Evolutionary conservation across 2,888 invertebrate genomes (phyloP), one percentile per base, ranked within the genome.

Genomic region (Luperina nickerlii): DNA sequence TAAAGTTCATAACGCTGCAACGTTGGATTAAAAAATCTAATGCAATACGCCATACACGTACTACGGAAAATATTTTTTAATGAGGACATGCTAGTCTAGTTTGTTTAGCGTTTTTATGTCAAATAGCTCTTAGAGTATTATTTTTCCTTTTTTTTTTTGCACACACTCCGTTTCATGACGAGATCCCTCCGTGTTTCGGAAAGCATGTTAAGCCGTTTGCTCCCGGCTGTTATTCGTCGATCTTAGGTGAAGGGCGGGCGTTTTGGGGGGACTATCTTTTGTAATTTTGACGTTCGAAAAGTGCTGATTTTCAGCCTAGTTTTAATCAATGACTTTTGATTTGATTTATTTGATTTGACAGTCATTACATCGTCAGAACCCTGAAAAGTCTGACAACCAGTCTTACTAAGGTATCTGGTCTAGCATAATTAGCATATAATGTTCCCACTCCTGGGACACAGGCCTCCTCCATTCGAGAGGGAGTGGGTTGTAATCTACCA

Each of bases 1-100:
- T 88, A 83, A 88, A 88, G 62, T 77, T 87, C 81, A 87, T 87
- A 84, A 85, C 5, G 54, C 24, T 74, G 84, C 71, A 74, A 60
- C 20, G 24, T 57, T 11, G 63, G 54, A 76, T 82, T 72, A 80
- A 87, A 83, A 83, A 71, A 66, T 79, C 63, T 82, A 80, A 79
- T 70, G 38, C 51, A 27, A 24, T 62, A 84, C 63, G 24, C 5
- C 20, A 42, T 65, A 69, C 32, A 24, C 65, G 32, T 48, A 18
- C 8, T 18, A 32, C 15, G 45, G 45, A 57, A 68, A 67, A 63
- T 27, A 68, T 18, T 32, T 45, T 81, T 62, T 69, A 62, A 84
- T 62, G 70, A 78, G 18, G 6, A 70, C 27, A 66, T 78, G 24
- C 48, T n/a, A 20, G 1, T 9, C 9, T 20, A 42, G n/a, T 63